Conservation (phyloP, 2,888 invertebrate genomes). For the Stenchaetothrips biformis region DNA sequence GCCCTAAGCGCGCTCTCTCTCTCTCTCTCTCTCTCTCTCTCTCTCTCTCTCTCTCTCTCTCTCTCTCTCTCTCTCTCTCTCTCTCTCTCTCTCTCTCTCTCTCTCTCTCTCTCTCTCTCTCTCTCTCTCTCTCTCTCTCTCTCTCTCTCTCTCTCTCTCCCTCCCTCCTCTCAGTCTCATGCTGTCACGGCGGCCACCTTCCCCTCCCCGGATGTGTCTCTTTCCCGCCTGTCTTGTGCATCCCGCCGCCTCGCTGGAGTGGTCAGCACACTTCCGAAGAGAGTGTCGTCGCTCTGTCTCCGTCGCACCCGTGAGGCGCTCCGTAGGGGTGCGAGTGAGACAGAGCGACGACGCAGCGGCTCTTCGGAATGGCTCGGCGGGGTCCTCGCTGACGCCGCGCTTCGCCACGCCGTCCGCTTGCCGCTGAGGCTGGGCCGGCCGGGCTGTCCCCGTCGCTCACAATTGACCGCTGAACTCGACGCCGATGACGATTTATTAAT, state of each 20-base stretch:
- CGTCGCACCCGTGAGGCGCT: background rate
- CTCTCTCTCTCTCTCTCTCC: background rate
- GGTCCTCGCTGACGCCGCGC: background rate
- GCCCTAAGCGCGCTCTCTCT: no score
- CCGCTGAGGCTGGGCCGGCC: no score
- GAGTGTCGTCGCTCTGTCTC: background rate
- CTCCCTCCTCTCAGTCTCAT: background rate
- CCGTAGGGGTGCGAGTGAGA: background rate
- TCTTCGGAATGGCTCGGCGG: no score
- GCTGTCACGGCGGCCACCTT: background rate
- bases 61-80: no score
- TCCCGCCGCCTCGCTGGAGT: background rate
- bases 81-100: no score
- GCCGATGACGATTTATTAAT: background rate
- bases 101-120: no score
- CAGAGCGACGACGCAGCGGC: no score
- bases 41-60: no score
- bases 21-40: no score
- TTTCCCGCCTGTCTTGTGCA: background rate
- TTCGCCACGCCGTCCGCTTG: no score
- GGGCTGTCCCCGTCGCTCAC: background rate
- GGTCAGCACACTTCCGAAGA: background rate
- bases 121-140: background rate
- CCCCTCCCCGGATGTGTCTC: background rate
- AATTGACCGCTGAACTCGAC: slow-evolving; percentile 12